Conservation (phyloP, 2,888 invertebrate species). For the Cecidostiba fungosa region DNA sequence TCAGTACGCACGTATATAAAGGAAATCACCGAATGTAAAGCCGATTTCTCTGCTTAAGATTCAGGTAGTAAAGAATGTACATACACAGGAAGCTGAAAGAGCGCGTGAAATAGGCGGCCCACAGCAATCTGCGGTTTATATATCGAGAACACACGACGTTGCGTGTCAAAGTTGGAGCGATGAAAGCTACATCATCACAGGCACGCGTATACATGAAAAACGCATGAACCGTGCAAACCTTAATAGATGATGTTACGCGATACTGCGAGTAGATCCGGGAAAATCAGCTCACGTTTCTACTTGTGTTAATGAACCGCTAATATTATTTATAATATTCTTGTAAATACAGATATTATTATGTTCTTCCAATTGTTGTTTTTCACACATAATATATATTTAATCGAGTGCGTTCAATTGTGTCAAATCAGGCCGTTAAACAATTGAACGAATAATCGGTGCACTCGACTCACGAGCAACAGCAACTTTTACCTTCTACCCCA, state of each 20-base stretch:
- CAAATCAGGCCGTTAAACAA: background rate
- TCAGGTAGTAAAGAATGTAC: conserved; percentile 32
- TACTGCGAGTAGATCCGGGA: background rate
- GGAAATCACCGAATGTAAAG: conserved; percentile 5
- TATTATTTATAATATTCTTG: too few species aligned
- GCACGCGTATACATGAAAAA: background rate
- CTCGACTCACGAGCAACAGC: background rate
- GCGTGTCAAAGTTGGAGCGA: conserved; percentile 43
- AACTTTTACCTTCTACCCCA: background rate
- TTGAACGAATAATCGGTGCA: background rate
- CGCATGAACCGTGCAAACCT: conserved; percentile 25
- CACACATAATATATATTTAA: background rate
- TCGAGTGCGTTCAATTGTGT: too few species aligned
- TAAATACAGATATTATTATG: too few species aligned
- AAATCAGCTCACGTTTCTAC: background rate
- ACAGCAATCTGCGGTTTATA: background rate
- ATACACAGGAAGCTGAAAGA: conserved; percentile 56
- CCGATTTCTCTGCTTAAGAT: conserved; percentile 56
- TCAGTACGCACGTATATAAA: background rate
- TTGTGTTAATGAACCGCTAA: background rate
- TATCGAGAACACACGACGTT: conserved; percentile 2
- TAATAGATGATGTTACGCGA: conserved; percentile 29
- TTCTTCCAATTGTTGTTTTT: too few species aligned
- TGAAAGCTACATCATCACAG: conserved; percentile 12
- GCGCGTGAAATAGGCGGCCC: conserved; percentile 46